Conservation (phyloP, 2,888 invertebrate genomes). For the Tenthredo notha region DNA sequence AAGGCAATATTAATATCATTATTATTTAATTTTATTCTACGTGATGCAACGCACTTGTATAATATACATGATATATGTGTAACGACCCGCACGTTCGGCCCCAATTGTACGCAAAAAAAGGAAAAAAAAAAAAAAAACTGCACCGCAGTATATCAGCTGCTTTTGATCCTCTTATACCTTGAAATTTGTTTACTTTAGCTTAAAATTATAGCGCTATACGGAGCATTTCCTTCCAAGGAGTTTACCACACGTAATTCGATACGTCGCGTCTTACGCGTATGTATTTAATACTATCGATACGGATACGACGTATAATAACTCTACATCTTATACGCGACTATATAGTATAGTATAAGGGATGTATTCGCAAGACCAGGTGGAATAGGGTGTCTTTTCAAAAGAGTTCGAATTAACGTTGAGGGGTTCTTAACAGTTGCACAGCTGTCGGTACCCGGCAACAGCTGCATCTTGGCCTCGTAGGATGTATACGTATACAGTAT, state of each 20-base stretch:
- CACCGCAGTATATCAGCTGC: neutral
- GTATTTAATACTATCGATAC: neutral
- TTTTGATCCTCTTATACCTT: neutral
- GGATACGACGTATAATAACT: neutral
- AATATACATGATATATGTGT: neutral
- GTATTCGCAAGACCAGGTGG: conserved; percentile 64
- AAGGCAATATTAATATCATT: neutral
- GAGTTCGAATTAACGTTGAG: conserved; percentile 68
- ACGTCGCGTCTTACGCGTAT: neutral
- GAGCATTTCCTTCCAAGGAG: neutral
- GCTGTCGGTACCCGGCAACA: conserved; percentile 68
- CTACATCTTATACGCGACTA: neutral
- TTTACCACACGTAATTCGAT: neutral
- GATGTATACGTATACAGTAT: neutral
- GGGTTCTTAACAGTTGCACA: conserved; percentile 67
- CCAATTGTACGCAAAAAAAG: neutral
- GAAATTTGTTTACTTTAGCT: neutral
- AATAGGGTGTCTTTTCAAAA: conserved; percentile 61
- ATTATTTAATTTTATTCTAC: neutral
- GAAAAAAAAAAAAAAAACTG: neutral
- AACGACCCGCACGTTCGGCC: neutral
- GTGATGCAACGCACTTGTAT: conserved; percentile 10
- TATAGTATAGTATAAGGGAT: neutral
- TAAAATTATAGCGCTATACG: neutral
- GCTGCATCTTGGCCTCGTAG: conserved; percentile 66